phyloP scores from a whole-genome alignment of 2,888 invertebrate genomes.

The Leucoma salicis region DNA sequence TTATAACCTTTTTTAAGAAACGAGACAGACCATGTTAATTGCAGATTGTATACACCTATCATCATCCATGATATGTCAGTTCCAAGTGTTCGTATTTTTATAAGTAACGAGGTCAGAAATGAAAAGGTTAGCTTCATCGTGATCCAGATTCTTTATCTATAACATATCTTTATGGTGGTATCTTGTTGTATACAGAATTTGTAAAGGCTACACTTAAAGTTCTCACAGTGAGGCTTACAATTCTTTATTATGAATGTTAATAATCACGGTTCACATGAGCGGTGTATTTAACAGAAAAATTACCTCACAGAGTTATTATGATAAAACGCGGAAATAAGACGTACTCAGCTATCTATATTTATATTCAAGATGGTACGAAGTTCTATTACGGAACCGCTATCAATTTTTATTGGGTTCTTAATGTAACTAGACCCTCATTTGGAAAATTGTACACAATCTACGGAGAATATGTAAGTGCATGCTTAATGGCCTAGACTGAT shows the following conservation, averaged over 20 bases:
- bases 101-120: conserved; percentile 36
- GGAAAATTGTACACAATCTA: conserved; percentile 9
- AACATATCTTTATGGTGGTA: conserved; percentile 29
- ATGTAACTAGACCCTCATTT: conserved; percentile 20
- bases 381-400: conserved; percentile 39
- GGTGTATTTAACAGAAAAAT: conserved; percentile 63
- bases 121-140: conserved; percentile 33
- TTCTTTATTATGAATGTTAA: conserved; percentile 42
- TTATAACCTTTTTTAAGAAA: conserved; percentile 42
- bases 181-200: conserved; percentile 31
- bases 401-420: conserved; percentile 33
- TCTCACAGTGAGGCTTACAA: conserved; percentile 51
- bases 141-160: conserved; percentile 34
- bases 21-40: conserved; percentile 30
- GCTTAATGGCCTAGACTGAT: no score
- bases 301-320: conserved; percentile 50
- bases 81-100: conserved; percentile 32
- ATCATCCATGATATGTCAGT: conserved; percentile 36
- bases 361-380: conserved; percentile 16
- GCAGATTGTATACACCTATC: conserved; percentile 33
- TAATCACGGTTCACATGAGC: conserved; percentile 58
- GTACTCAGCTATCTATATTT: conserved; percentile 34
- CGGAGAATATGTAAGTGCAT: not conserved
- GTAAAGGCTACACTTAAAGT: conserved; percentile 42
- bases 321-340: conserved; percentile 56